Evolutionary conservation across 2,888 invertebrate genomes (phyloP).

Genomic region (Allygus modestus): DNA sequence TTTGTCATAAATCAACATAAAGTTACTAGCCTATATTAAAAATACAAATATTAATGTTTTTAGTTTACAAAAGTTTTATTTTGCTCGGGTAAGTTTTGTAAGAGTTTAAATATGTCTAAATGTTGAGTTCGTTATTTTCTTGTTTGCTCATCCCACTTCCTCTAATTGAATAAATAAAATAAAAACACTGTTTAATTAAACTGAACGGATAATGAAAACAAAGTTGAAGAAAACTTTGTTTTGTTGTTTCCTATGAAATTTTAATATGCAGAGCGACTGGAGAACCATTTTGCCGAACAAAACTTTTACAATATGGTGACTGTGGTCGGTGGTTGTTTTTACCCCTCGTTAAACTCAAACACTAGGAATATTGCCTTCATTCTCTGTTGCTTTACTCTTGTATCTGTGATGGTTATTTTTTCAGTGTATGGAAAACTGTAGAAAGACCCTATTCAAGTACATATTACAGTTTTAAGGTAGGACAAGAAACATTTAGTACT

Average conservation of each 20-base stretch:
- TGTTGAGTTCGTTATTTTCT: no score
- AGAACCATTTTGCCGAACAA: constrained; percentile 30
- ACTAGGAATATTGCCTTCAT: constrained; percentile 9
- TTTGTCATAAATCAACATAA: no score
- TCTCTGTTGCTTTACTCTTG: not conserved
- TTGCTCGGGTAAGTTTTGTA: no score
- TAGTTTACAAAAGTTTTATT: no score
- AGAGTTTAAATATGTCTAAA: no score
- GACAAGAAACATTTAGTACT: no score
- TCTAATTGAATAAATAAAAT: constrained; percentile 12
- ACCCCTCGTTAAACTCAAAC: constrained; percentile 24
- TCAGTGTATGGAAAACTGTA: no score
- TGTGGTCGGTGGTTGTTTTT: constrained; percentile 29
- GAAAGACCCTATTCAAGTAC: no score
- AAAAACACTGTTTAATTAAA: constrained; percentile 2
- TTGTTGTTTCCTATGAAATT: constrained; percentile 28
- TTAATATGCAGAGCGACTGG: constrained; percentile 12
- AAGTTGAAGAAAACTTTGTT: constrained; percentile 26
- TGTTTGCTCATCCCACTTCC: no score
- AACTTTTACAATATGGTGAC: constrained; percentile 34
- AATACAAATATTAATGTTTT: no score
- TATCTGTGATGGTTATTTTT: not conserved
- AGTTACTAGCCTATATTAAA: no score
- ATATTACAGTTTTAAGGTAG: no score
- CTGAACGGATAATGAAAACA: constrained; percentile 16